Evolutionary conservation across 2,113 vertebrate species (phyloP).

Genomic region (Narcine bancroftii): DNA sequence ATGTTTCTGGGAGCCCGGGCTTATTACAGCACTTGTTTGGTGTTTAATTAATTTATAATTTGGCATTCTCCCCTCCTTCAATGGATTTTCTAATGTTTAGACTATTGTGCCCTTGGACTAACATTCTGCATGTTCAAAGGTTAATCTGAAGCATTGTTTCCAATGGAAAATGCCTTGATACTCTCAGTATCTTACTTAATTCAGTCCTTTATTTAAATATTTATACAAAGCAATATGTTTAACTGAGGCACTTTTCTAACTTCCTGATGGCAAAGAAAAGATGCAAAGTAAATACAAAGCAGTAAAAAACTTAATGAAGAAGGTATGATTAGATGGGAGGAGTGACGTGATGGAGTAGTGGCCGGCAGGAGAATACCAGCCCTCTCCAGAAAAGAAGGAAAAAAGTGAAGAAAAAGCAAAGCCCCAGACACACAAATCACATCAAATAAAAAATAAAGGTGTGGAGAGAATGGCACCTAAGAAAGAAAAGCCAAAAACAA

Average conservation of each 20-base stretch:
- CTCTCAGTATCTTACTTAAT: slow-evolving; percentile 19
- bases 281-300: slow-evolving; percentile 15
- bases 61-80: not conserved
- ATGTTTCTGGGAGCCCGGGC: not conserved
- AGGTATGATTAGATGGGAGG: not conserved
- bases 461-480: too few species aligned
- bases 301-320: slow-evolving; percentile 15
- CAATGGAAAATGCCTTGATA: slow-evolving; percentile 29
- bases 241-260: not conserved
- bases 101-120: not conserved
- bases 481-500: too few species aligned
- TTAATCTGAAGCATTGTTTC: not conserved
- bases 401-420: too few species aligned
- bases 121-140: not conserved
- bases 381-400: too few species aligned
- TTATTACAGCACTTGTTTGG: not conserved
- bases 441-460: too few species aligned
- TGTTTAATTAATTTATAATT: not conserved
- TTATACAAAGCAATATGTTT: slow-evolving; percentile 21
- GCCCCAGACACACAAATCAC: too few species aligned
- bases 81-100: not conserved
- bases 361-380: too few species aligned
- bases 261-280: not conserved
- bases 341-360: too few species aligned
- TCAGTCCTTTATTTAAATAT: slow-evolving; percentile 13